A percentile compares a stretch with the other conserved stretches of the same genome.
Conservation (phyloP, 1,140 invertebrate species). For the Drosophila novamexicana region DNA sequence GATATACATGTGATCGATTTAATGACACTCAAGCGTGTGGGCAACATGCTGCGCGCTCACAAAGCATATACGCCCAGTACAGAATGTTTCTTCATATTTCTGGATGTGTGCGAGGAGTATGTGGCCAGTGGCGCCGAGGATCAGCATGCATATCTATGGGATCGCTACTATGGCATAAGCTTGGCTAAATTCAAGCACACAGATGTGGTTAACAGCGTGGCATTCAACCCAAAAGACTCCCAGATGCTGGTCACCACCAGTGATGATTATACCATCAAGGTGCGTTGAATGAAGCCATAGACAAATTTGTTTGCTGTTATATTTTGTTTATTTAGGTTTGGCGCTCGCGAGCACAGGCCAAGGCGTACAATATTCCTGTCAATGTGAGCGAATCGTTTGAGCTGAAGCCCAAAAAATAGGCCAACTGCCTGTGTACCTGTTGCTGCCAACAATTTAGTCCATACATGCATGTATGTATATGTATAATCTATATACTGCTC, state of each 20-base stretch:
- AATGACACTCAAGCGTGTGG: conserved; percentile 91
- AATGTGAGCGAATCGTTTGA: conserved; percentile 72
- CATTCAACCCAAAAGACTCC: conserved; percentile 93
- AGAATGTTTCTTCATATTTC: conserved; percentile 95
- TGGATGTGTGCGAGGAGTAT: conserved; percentile 94
- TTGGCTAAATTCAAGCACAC: conserved; percentile 91
- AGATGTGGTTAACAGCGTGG: conserved; percentile 95
- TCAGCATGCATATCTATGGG: conserved; percentile 94
- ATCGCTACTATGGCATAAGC: conserved; percentile 93
- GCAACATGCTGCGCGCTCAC: conserved; percentile 93
- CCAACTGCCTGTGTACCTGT: not conserved
- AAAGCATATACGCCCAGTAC: conserved; percentile 94
- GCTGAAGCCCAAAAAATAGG: conserved; percentile 64
- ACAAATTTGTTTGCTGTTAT: not conserved
- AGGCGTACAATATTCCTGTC: conserved; percentile 56
- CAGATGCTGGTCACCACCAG: conserved; percentile 95
- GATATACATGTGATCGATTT: conserved; percentile 96
- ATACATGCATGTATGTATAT: not conserved
- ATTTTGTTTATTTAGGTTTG: conserved; percentile 54
- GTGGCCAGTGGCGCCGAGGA: conserved; percentile 96
- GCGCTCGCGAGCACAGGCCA: conserved; percentile 69
- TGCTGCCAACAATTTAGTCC: conserved; percentile 11
- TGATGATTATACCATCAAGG: conserved; percentile 91
- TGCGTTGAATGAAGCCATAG: not conserved
- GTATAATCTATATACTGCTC: conserved; percentile 2